Evolutionary conservation across 2,797 vertebrate species (phyloP).

Genomic region (Sebastes iracundus): DNA sequence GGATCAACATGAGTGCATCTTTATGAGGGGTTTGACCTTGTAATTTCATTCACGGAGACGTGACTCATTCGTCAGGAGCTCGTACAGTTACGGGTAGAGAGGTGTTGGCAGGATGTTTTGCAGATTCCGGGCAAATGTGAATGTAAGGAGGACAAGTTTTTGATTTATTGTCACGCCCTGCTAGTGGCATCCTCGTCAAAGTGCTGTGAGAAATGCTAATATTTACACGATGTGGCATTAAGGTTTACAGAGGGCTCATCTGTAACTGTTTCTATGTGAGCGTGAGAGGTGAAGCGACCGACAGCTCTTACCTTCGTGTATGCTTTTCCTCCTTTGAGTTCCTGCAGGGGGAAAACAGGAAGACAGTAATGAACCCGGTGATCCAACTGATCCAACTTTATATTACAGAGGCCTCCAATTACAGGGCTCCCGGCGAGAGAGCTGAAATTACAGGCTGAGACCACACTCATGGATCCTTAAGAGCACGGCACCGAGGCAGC

Average conservation of each 20-base stretch:
- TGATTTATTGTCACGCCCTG: not conserved
- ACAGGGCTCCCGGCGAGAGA: slow-evolving; percentile 19
- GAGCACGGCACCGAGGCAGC: not conserved
- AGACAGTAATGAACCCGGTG: slow-evolving; percentile 52
- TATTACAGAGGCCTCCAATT: slow-evolving; percentile 48
- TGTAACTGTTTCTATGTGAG: not conserved
- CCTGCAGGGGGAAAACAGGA: slow-evolving; percentile 87
- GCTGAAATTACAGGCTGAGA: slow-evolving; percentile 48
- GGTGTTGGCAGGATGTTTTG: slow-evolving; percentile 50
- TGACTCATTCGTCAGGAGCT: slow-evolving; percentile 32
- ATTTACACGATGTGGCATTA: slow-evolving; percentile 29
- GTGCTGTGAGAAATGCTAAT: slow-evolving; percentile 32
- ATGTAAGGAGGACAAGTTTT: not conserved
- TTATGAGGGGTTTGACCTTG: not conserved
- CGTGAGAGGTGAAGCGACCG: not conserved
- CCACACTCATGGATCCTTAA: not conserved
- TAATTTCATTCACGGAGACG: not conserved
- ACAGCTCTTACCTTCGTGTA: slow-evolving; percentile 92
- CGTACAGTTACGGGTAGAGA: not conserved
- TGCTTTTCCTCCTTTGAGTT: slow-evolving; percentile 97
- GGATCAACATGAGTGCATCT: slow-evolving; percentile 12
- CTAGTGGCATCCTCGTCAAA: not conserved
- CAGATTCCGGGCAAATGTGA: slow-evolving; percentile 7
- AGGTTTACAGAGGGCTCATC: slow-evolving; percentile 7
- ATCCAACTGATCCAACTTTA: slow-evolving; percentile 28